Evolutionary conservation across 2,888 invertebrate species (phyloP).

Genomic region (Campaea margaritaria): DNA sequence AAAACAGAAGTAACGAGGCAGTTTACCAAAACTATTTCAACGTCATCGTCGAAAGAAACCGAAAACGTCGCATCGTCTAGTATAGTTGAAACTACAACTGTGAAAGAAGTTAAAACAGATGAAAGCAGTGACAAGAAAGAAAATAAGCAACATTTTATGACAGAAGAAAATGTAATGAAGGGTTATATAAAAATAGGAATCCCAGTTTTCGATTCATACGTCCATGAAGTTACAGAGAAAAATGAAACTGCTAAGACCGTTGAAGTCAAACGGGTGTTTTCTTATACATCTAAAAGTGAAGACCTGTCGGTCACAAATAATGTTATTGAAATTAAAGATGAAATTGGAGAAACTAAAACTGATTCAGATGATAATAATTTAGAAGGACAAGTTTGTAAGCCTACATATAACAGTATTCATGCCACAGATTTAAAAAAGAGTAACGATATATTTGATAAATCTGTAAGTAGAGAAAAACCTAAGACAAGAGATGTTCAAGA

Average conservation of each 20-base stretch:
- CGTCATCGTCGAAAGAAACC: conserved; percentile 16
- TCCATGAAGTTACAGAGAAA: conserved; percentile 27
- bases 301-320: conserved; percentile 15
- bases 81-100: conserved; percentile 28
- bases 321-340: not conserved
- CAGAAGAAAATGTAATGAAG: conserved; percentile 42
- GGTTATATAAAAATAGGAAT: conserved; percentile 33
- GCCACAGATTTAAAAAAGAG: not conserved
- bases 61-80: conserved; percentile 30
- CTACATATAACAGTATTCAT: not conserved
- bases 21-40: conserved; percentile 23
- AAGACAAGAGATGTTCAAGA: conserved; percentile 2
- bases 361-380: not conserved
- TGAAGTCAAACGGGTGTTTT: conserved; percentile 33
- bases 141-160: conserved; percentile 20
- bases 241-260: conserved; percentile 25
- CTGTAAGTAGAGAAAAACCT: not conserved
- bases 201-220: conserved; percentile 40
- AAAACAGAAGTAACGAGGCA: conserved; percentile 26
- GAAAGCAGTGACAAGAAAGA: conserved; percentile 20
- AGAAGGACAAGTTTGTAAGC: conserved; percentile 4
- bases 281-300: conserved; percentile 23
- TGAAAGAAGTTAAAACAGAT: conserved; percentile 23
- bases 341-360: not conserved
- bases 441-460: not conserved